Percentiles rank a stretch among this genome's conserved stretches.
These are phyloP conservation scores for Hydrozoanthus tunicans DNA, from an alignment of 64 coral and sea anemone species.

Conservation along the genomic window DNA sequence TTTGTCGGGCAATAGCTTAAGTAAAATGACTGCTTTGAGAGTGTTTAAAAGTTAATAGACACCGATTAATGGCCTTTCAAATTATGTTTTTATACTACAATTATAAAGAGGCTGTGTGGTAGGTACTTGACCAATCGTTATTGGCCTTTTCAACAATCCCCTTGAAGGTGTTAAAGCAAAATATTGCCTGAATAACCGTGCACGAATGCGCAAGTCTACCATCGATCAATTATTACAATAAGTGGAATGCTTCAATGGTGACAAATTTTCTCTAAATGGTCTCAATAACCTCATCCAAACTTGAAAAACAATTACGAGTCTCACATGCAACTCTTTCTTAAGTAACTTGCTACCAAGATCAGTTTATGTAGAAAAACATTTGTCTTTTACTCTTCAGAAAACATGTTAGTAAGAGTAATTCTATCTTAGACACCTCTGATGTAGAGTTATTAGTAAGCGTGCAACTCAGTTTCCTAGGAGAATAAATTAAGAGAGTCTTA, in stretches of 20 bases:
- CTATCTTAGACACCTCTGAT: background rate
- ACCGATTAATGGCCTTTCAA: conserved; percentile 5
- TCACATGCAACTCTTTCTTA: conserved; percentile 5
- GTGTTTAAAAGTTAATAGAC: conserved; percentile 32
- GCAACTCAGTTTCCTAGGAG: background rate
- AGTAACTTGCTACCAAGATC: background rate
- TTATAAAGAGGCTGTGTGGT: conserved; percentile 24
- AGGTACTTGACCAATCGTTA: background rate
- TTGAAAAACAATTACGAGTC: background rate
- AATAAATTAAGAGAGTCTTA: too few relatives aligned
- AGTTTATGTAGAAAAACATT: background rate
- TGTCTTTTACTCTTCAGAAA: background rate
- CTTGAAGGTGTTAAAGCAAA: conserved; percentile 14
- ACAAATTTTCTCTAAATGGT: conserved; percentile 15
- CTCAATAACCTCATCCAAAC: conserved; percentile 29
- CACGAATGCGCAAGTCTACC: conserved; percentile 13
- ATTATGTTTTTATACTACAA: conserved; percentile 33
- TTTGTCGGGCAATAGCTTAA: background rate
- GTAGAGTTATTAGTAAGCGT: background rate
- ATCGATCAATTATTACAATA: conserved; percentile 32
- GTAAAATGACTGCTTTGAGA: conserved; percentile 23
- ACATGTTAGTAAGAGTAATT: background rate
- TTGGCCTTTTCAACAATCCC: conserved; percentile 36
- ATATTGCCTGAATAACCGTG: conserved; percentile 7
- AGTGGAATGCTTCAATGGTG: background rate